Percentiles rank a stretch among this genome's conserved stretches.
phyloP scores from a whole-genome alignment of 2,113 vertebrate species.

The Spilogale gracilis region DNA sequence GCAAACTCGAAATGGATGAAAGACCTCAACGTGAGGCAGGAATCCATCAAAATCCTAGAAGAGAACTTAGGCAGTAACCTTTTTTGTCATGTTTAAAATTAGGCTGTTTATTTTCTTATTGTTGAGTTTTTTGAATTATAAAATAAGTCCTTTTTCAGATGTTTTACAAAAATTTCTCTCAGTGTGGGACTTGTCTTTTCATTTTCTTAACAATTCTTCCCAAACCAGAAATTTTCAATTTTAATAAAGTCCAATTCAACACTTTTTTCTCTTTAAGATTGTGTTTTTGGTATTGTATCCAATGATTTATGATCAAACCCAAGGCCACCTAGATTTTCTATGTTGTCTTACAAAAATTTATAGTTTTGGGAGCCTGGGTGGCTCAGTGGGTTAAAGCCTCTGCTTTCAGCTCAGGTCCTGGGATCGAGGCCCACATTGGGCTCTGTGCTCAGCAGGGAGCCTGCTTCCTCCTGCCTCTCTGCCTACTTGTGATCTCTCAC shows the following conservation, averaged over 20 bases:
- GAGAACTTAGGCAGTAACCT: too few species aligned
- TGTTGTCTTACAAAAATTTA: not conserved
- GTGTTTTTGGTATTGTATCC: not conserved
- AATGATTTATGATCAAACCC: not conserved
- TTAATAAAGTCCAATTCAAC: not conserved
- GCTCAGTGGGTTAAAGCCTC: too few species aligned
- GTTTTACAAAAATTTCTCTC: not conserved
- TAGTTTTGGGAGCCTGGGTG: not conserved
- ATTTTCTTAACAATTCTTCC: not conserved
- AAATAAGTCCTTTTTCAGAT: not conserved
- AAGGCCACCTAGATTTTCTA: not conserved
- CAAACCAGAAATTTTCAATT: not conserved
- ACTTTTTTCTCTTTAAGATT: not conserved
- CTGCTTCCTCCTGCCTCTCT: too few species aligned
- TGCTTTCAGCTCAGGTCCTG: too few species aligned
- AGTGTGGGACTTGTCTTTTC: not conserved
- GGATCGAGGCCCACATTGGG: too few species aligned
- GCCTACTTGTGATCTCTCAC: too few species aligned
- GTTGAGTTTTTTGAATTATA: not conserved
- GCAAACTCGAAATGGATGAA: too few species aligned
- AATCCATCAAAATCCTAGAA: too few species aligned
- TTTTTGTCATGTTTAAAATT: not conserved
- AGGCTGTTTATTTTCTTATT: not conserved
- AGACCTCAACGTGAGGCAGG: too few species aligned
- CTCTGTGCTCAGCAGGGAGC: too few species aligned